These are phyloP conservation scores for Pararge aegeria DNA, from an alignment of 1,140 invertebrate species.

Conservation along the genomic window DNA sequence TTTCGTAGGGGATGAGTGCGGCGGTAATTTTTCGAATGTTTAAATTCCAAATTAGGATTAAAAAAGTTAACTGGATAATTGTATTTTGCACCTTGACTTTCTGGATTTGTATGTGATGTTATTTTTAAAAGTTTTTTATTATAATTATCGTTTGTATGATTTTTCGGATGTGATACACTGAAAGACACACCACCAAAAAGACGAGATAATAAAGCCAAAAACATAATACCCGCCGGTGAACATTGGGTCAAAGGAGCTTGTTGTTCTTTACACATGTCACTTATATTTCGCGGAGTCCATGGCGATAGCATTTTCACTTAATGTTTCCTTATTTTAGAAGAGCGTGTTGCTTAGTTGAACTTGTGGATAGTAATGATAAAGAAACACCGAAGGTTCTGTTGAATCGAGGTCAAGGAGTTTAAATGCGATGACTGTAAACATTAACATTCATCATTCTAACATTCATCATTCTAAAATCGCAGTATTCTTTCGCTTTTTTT, in stretches of 20 bases:
- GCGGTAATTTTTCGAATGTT: too few species aligned
- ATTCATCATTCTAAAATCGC: too few species aligned
- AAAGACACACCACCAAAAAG: constrained; percentile 79
- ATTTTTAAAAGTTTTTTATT: background rate
- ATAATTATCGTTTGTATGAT: constrained; percentile 32
- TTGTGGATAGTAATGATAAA: too few species aligned
- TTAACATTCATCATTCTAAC: too few species aligned
- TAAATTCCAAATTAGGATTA: constrained; percentile 14
- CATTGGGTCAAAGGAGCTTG: constrained; percentile 80
- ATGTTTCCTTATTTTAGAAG: too few species aligned
- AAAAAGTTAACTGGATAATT: background rate
- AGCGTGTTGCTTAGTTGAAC: too few species aligned
- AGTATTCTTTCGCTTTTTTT: too few species aligned
- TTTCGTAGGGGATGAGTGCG: background rate
- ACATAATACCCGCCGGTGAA: constrained; percentile 79
- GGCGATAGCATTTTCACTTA: constrained; percentile 32
- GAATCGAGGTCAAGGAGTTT: too few species aligned
- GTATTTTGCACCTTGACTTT: constrained; percentile 1
- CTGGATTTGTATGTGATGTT: background rate
- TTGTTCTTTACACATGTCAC: constrained; percentile 73
- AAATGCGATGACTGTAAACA: too few species aligned
- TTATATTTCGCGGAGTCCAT: constrained; percentile 81
- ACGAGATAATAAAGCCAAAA: constrained; percentile 78
- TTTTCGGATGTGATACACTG: constrained; percentile 27
- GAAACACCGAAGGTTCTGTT: too few species aligned